Evolutionary conservation across 2,888 invertebrate genomes (phyloP), one percentile per base, ranked within the genome.

Genomic region (Eremobia ochroleuca): DNA sequence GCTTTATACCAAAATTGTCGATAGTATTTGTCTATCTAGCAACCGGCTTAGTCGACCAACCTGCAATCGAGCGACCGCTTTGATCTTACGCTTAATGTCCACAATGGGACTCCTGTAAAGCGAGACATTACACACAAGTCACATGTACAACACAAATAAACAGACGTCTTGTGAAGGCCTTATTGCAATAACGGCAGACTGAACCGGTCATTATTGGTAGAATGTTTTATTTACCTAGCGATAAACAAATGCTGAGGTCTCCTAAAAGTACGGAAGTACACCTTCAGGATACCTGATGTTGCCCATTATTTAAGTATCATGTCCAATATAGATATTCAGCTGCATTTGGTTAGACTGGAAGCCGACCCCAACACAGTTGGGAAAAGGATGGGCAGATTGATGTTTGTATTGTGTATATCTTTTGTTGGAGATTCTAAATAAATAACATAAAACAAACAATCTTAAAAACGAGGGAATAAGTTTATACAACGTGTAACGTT

Each of bases 71-170:
- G 28, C n/a, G 18, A 43, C 25, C 8, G 52, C 55, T 79, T 67
- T 79, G 67, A 67, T 62, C 46, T 34, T 40, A 31, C n/a, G 31
- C 46, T 15, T n/a, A 61, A 37, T 46, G 37, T 5, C 18, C 43
- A 43, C 28, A 61, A 21, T 34, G 5, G 25, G 13, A 18, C 43
- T 77, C 34, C 46, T 21, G n/a, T 37, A 46, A 25, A 37, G 49
- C 31, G 25, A 43, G 58, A 66, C 34, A 66, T 78, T 59, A 66
- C 8, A 25, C 25, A 72, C 43, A 46, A 52, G 46, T 67, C 61
- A 40, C 43, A 15, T 72, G 28, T n/a, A 37, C 59, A 49, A 55
- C 8, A 28, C 62, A 62, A 79, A 73, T 62, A 62, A n/a, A 62
- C 37, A 25, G 13, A 79, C 37, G 15, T 72, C 40, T 34, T 37